Conservation (phyloP, 1,140 invertebrate genomes). For the Drosophila bifasciata region DNA sequence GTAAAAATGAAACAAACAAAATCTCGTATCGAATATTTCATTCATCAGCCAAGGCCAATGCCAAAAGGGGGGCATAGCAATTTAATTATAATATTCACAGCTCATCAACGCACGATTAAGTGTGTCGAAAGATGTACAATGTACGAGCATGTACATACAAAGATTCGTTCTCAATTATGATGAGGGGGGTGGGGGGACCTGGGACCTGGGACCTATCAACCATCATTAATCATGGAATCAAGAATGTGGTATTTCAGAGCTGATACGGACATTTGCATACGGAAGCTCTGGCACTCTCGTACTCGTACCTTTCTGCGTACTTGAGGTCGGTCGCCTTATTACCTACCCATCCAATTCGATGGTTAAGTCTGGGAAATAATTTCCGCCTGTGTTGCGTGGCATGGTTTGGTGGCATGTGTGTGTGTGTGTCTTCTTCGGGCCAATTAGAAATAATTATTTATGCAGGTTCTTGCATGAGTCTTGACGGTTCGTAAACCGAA, state of each 20-base stretch:
- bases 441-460: slow-evolving; percentile 47
- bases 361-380: slow-evolving; percentile 17
- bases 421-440: slow-evolving; percentile 17
- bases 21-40: slow-evolving; percentile 50
- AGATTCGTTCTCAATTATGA: slow-evolving; percentile 71
- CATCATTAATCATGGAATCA: slow-evolving; percentile 69
- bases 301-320: slow-evolving; percentile 27
- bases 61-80: slow-evolving; percentile 31
- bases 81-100: slow-evolving; percentile 77
- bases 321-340: slow-evolving; percentile 14
- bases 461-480: slow-evolving; percentile 53
- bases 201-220: slow-evolving; percentile 11
- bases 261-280: slow-evolving; percentile 64
- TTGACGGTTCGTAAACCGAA: slow-evolving; percentile 46
- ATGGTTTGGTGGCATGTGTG: slow-evolving; percentile 20
- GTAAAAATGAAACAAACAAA: slow-evolving; percentile 65
- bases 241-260: no score
- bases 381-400: slow-evolving; percentile 34
- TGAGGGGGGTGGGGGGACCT: slow-evolving; percentile 28
- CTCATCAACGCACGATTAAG: slow-evolving; percentile 68
- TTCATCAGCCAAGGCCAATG: slow-evolving; percentile 61
- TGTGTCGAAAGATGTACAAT: slow-evolving; percentile 55
- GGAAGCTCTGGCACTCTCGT: slow-evolving; percentile 51
- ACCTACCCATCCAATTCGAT: slow-evolving; percentile 6
- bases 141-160: slow-evolving; percentile 32